Percentiles rank a stretch among this genome's conserved stretches.
phyloP scores from a whole-genome alignment of 2,113 vertebrate genomes.

The Rhabdornis inornatus region DNA sequence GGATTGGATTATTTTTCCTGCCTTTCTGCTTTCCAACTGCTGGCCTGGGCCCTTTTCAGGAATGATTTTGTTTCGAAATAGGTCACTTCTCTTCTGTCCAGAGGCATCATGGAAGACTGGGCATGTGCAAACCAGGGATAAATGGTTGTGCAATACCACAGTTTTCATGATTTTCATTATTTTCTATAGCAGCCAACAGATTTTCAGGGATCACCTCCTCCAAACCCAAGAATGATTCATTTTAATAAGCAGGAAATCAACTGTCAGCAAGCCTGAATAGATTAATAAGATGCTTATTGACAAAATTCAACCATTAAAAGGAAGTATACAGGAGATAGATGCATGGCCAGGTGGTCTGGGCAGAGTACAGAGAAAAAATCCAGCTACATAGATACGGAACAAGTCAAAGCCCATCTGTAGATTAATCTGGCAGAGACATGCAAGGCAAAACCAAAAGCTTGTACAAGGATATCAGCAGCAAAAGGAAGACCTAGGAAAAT shows the following conservation, averaged over 20 bases:
- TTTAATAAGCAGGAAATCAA: neutral
- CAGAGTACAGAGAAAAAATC: neutral
- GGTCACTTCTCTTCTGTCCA: neutral
- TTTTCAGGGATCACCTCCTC: neutral
- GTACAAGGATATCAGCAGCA: neutral
- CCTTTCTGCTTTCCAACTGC: neutral
- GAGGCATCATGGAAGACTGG: neutral
- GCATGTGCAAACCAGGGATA: neutral
- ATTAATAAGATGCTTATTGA: neutral
- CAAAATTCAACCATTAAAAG: neutral
- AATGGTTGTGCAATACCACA: neutral
- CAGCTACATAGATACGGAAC: neutral
- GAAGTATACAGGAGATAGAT: neutral
- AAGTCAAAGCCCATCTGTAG: neutral
- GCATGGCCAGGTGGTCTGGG: neutral
- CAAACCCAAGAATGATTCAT: neutral
- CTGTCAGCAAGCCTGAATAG: neutral
- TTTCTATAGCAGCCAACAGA: neutral
- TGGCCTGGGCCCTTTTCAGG: neutral
- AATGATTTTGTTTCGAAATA: neutral
- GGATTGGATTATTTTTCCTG: neutral
- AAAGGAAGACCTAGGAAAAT: neutral
- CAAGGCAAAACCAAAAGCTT: neutral
- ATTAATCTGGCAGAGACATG: accelerated
- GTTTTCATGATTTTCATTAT: neutral